Conservation (phyloP, 2,797 vertebrate species). For the Eulemur coronatus region DNA sequence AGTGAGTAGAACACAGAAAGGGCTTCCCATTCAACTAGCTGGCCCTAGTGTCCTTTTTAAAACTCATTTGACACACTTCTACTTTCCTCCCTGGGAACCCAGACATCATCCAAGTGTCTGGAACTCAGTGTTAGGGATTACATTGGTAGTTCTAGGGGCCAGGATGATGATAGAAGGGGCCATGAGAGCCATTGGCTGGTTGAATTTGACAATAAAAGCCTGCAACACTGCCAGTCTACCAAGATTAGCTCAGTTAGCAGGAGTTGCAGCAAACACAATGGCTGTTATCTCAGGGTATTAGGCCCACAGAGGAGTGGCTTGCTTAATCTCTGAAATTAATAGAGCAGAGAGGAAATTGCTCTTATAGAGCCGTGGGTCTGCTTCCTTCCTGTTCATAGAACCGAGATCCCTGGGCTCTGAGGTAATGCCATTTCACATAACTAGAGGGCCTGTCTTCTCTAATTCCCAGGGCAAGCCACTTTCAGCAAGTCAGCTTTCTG, state of each 20-base stretch:
- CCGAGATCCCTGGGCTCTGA: constrained; percentile 77
- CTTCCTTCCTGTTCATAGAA: constrained; percentile 86
- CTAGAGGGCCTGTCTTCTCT: constrained; percentile 80
- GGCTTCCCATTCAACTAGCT: constrained; percentile 41
- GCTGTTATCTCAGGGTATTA: constrained; percentile 81
- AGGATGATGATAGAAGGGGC: neutral
- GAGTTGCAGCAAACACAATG: constrained; percentile 77
- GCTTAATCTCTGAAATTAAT: constrained; percentile 86
- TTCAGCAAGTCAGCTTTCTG: constrained; percentile 21
- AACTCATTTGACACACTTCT: neutral
- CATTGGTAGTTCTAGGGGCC: neutral
- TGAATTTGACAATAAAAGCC: constrained; percentile 61
- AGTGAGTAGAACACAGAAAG: neutral
- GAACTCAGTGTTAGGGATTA: constrained; percentile 26
- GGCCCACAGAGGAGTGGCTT: constrained; percentile 82
- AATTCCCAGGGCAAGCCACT: constrained; percentile 30
- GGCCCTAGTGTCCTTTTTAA: constrained; percentile 31
- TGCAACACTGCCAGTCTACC: constrained; percentile 43
- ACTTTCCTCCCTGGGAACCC: constrained; percentile 14
- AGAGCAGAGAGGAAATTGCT: constrained; percentile 85
- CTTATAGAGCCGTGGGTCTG: constrained; percentile 83
- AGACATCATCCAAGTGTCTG: constrained; percentile 32
- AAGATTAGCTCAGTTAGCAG: constrained; percentile 68
- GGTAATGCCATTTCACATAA: constrained; percentile 85
- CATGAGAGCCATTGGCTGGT: constrained; percentile 5